Evolutionary conservation across 2,797 vertebrate species (phyloP).

Genomic region (Helicolenus hilgendorfi): DNA sequence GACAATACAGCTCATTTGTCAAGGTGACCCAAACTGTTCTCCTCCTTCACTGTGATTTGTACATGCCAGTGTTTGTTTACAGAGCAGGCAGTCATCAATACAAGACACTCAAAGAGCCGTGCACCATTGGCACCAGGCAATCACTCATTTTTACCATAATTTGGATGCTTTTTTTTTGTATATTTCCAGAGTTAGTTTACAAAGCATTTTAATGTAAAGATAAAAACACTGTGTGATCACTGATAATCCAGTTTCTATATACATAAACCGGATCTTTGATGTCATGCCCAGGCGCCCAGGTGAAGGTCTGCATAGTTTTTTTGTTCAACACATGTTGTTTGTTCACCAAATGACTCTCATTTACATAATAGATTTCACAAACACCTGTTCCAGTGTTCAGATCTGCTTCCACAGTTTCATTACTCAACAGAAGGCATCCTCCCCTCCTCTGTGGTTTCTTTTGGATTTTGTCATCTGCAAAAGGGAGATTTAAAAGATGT

Average conservation of each 20-base stretch:
- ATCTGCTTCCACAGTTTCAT: conserved; percentile 34
- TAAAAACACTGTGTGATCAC: not conserved
- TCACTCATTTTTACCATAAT: conserved; percentile 4
- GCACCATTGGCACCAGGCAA: conserved; percentile 2
- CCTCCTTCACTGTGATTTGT: conserved; percentile 60
- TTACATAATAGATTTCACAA: conserved; percentile 63
- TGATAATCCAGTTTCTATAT: not conserved
- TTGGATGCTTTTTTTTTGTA: not conserved
- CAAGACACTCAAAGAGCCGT: not conserved
- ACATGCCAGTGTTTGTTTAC: conserved; percentile 71
- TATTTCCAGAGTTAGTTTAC: conserved; percentile 1
- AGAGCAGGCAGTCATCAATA: conserved; percentile 41
- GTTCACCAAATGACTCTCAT: conserved; percentile 48
- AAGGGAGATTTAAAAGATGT: conserved; percentile 9
- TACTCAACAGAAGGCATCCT: conserved; percentile 27
- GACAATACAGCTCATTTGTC: conserved; percentile 85
- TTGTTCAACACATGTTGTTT: conserved; percentile 59
- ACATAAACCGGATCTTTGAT: conserved; percentile 30
- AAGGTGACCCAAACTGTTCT: conserved; percentile 83
- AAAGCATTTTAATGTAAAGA: not conserved
- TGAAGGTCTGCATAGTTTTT: conserved; percentile 6
- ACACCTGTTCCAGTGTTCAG: conserved; percentile 71
- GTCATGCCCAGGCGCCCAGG: conserved; percentile 42
- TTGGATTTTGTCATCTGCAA: conserved; percentile 9
- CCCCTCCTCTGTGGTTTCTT: conserved; percentile 10